Evolutionary conservation across 2,797 vertebrate species (phyloP).

Genomic region (Sphenopsis melanotis): DNA sequence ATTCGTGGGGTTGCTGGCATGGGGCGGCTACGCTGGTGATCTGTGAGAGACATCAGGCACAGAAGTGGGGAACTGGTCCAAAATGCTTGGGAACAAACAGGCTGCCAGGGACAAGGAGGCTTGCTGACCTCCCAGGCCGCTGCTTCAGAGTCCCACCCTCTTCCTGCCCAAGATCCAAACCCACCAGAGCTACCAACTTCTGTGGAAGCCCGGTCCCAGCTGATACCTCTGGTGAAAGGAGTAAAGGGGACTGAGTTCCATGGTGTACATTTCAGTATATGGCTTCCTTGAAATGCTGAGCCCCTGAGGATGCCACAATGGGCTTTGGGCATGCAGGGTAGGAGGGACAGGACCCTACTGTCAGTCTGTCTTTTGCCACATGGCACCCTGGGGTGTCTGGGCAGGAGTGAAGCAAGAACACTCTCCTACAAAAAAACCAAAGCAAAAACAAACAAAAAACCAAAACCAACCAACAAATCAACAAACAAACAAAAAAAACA

Average conservation of each 20-base stretch:
- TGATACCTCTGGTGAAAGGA: not conserved
- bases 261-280: not conserved
- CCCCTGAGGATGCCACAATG: not conserved
- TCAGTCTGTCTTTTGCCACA: not conserved
- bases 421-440: fast-evolving
- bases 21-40: not conserved
- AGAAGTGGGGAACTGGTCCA: not conserved
- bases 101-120: not conserved
- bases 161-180: not conserved
- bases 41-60: not conserved
- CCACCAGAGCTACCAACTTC: not conserved
- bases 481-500: not conserved
- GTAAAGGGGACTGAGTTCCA: fast-evolving
- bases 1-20: not conserved
- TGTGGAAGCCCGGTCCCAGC: not conserved
- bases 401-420: not conserved
- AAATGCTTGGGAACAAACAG: not conserved
- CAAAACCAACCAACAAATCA: not conserved
- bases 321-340: fast-evolving
- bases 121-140: not conserved
- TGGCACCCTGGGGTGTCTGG: not conserved
- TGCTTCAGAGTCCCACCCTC: not conserved
- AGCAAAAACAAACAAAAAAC: fast-evolving
- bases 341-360: not conserved
- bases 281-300: not conserved